These are phyloP conservation scores for Cremastinae sp. DNA, from an alignment of 2,888 invertebrate species.

Conservation along the genomic window DNA sequence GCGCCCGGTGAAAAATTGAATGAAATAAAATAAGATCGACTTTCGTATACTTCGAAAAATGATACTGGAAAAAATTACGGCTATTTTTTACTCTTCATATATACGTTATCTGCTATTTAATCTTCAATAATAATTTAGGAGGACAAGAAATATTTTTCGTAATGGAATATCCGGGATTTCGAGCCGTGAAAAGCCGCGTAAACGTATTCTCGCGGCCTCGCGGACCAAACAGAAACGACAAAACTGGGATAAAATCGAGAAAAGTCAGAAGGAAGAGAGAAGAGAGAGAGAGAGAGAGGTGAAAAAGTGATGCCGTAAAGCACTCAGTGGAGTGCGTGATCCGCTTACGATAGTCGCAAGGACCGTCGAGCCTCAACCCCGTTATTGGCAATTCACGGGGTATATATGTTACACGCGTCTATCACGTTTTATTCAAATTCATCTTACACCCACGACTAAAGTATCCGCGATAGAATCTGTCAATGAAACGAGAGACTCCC, in stretches of 20 bases:
- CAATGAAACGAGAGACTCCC: no score
- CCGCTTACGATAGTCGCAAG: conserved; percentile 76
- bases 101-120: not conserved
- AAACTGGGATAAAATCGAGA: conserved; percentile 20
- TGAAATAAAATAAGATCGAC: conserved; percentile 76
- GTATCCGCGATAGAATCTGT: no score
- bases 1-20: conserved; percentile 76
- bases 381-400: not conserved
- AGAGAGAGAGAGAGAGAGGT: conserved; percentile 60
- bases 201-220: conserved; percentile 6
- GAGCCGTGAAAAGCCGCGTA: not conserved
- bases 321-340: conserved; percentile 79
- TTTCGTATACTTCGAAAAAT: conserved; percentile 55
- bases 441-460: not conserved
- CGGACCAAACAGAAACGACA: conserved; percentile 13
- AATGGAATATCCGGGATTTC: not conserved
- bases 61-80: not conserved
- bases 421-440: conserved; percentile 7
- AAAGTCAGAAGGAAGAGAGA: conserved; percentile 45
- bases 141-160: no score
- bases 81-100: not conserved
- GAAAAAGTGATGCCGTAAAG: conserved; percentile 79
- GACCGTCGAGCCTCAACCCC: conserved; percentile 7
- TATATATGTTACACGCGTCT: not conserved
- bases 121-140: no score